Conservation (phyloP, 2,888 invertebrate genomes). For the Ornithoptera priamus region DNA sequence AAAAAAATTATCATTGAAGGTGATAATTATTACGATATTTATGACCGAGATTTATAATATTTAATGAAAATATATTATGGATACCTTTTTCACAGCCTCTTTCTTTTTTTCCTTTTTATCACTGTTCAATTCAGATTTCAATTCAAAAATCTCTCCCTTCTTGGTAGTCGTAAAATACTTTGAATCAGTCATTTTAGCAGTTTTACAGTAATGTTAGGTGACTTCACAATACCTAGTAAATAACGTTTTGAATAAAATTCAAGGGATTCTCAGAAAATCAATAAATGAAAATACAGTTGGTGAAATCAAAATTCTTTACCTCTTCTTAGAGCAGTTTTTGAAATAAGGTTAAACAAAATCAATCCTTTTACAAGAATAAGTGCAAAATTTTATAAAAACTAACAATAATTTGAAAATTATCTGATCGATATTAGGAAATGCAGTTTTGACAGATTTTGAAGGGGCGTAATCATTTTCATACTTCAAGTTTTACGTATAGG, state of each 20-base stretch:
- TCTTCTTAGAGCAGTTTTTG: background rate
- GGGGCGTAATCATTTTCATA: conserved; percentile 24
- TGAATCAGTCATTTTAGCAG: conserved; percentile 94
- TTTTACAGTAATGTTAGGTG: conserved; percentile 28
- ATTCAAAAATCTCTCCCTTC: conserved; percentile 99
- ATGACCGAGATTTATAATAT: background rate
- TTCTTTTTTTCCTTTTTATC: conserved; percentile 99
- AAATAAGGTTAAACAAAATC: background rate
- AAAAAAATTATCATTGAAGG: background rate
- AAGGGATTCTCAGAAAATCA: conserved; percentile 17
- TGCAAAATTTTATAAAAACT: background rate
- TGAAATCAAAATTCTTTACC: background rate
- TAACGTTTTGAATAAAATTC: conserved; percentile 3
- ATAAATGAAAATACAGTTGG: conserved; percentile 13
- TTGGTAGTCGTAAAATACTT: conserved; percentile 99
- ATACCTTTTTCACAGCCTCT: conserved; percentile 99
- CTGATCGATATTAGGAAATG: conserved; percentile 11
- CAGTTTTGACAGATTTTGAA: conserved; percentile 27
- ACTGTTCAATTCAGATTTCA: conserved; percentile 99
- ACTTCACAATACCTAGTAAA: conserved; percentile 14
- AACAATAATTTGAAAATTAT: background rate
- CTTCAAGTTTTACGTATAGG: background rate
- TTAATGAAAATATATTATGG: conserved; percentile 7
- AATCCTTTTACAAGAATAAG: background rate
- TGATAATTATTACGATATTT: background rate